Conservation (phyloP, 2,888 invertebrate genomes). For the Tipula lateralis region DNA sequence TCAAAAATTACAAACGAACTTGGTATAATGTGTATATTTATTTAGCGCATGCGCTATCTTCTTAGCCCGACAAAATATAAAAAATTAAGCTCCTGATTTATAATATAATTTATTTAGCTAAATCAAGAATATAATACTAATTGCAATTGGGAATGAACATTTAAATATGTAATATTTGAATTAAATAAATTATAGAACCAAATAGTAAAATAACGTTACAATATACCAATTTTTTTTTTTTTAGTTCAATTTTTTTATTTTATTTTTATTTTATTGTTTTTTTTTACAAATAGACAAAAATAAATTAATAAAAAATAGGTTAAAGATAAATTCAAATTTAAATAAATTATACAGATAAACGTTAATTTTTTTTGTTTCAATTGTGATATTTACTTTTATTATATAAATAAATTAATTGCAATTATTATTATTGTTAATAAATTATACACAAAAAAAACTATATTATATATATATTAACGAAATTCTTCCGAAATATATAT, state of each 20-base stretch:
- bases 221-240: neutral
- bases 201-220: slow-evolving; percentile 24
- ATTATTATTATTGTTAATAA: neutral
- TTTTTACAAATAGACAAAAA: neutral
- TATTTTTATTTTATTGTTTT: neutral
- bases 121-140: neutral
- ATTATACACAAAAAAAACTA: neutral
- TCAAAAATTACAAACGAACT: neutral
- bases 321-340: neutral
- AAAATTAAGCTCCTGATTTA: neutral
- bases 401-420: slow-evolving; percentile 19
- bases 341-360: neutral
- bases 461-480: slow-evolving; percentile 4
- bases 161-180: neutral
- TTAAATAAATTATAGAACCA: neutral
- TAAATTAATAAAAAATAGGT: neutral
- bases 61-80: neutral
- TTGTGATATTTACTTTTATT: slow-evolving; percentile 24
- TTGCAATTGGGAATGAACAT: neutral
- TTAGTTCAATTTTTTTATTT: neutral
- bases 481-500: slow-evolving; percentile 4
- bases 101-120: slow-evolving; percentile 15
- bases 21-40: neutral
- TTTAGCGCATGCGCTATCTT: neutral
- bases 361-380: neutral